Evolutionary conservation across 2,888 invertebrate species (phyloP).

Genomic region (Cryptocephalus primarius): DNA sequence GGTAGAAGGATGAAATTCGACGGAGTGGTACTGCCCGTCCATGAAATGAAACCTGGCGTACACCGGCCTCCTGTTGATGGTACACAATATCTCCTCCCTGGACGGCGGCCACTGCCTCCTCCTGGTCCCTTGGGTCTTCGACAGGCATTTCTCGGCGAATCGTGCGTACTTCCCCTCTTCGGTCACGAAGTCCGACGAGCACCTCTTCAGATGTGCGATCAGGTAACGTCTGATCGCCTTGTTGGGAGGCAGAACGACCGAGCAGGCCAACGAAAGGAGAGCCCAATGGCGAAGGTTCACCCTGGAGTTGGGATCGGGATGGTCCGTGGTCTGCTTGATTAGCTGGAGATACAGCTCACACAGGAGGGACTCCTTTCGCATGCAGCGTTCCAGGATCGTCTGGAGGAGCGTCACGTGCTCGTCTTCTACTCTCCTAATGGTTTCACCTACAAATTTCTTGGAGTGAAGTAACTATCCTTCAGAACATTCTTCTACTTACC

Average conservation of each 20-base stretch:
- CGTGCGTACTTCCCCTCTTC: conserved; percentile 88
- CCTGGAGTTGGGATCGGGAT: conserved; percentile 78
- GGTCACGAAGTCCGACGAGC: conserved; percentile 76
- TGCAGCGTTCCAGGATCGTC: conserved; percentile 78
- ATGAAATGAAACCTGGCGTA: conserved; percentile 86
- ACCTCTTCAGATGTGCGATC: conserved; percentile 79
- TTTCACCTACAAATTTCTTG: conserved; percentile 40
- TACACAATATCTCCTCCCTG: conserved; percentile 83
- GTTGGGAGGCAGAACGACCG: conserved; percentile 76
- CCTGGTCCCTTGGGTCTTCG: conserved; percentile 60
- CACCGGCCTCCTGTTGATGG: conserved; percentile 80
- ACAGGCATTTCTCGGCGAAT: conserved; percentile 79
- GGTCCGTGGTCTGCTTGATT: conserved; percentile 84
- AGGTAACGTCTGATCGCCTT: conserved; percentile 78
- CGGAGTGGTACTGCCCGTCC: conserved; percentile 90
- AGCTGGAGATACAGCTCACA: conserved; percentile 87
- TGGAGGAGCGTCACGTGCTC: conserved; percentile 85
- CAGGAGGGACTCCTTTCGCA: conserved; percentile 78
- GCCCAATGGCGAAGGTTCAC: conserved; percentile 91
- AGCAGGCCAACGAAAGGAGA: conserved; percentile 66
- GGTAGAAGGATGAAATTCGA: conserved; percentile 91
- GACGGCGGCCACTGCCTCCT: conserved; percentile 86
- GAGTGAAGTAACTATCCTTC: neutral
- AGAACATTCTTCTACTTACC: conserved; percentile 31
- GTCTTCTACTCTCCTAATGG: conserved; percentile 63